Base-by-base conservation (phyloP, 64 coral and sea anemone species). In the Pocillopora verrucosa region DNA sequence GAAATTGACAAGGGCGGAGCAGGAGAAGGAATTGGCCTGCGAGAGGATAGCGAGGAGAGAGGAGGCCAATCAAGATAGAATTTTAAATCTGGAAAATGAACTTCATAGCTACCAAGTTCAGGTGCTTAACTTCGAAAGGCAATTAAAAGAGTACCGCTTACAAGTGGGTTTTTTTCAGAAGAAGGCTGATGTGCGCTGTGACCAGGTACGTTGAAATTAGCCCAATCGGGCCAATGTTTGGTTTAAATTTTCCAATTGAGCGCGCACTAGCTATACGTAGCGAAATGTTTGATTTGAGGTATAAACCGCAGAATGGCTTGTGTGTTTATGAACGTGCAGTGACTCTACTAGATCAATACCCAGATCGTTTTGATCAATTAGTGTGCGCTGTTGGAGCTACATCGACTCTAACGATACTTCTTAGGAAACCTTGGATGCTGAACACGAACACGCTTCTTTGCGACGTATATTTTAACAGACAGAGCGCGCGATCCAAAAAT, bases 61-160 rank as follows among this genome's bases (percentile, higher is more conserved):
- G 75, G 97, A 99, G 80, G 76, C 82, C 56, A 86, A 95, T 80
- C 97, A 99, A 22, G 91, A 99, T 59, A 91, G 97, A 63, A 95
- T 99, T 80, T 92, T 95, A 76, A 93, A 95, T 91, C 88, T 99
- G 72, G 97, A 99, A 87, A 95, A 93, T 86, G 94, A 99, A 73
- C 84, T 99, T 63, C 93, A 95, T 64, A 83, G 90, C 60, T 99
- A 99, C 84, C 94, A 99, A 59, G 92, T 93, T 77, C 97, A 95
- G 86, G 94, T 94, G 36, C 90, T 99, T 41, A 99, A 99, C 91
- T 95, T 95, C 88, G 97, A 99, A 95, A 91, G 97, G 84, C 91
- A 91, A 76, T 93, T 95, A 63, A 91, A 89, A 62, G 97, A 99
- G 75, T 95, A 99, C 69, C 97, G 97, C 16, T 93, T 94, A 58